Evolutionary conservation across 2,888 invertebrate genomes (phyloP), one percentile per base, ranked within the genome.

Genomic region (Hirtodrosophila confusa): DNA sequence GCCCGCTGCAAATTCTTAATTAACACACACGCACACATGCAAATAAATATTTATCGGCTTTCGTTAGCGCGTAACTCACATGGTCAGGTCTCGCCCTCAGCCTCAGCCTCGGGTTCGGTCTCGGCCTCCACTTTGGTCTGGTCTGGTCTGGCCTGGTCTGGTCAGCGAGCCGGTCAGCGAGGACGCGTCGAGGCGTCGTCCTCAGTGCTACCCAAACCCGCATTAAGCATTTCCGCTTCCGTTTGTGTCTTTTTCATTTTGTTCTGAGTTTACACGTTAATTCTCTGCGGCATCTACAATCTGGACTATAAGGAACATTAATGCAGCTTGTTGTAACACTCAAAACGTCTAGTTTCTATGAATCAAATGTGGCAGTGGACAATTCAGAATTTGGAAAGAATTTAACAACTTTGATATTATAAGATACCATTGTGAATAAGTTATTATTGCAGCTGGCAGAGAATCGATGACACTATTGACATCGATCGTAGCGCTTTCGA

Each of bases 31-130:
- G 54, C 45, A 57, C 43, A 50, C 70, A 69, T 82, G 69, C 75
- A 82, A 78, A 80, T 85, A 85, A 82, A 80, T 80, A 82, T 80
- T 85, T 80, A 82, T 82, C 82, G 86, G 80, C 69, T 69, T 76
- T 72, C 74, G 80, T 56, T 69, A 54, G 63, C 57, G 76, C 63
- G 78, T 71, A 75, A 70, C 75, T 70, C 69, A 67, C 63, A 63
- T 69, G 63, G 56, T 17, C 72, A 64, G 51, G 27, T 50, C 55
- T 51, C 44, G 31, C 11, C 35, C 43, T 63, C 36, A 48, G 33
- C 33, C 41, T 40, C 17, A 23, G 40, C 17, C 17, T 17, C 47
- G 39, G 39, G 39, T 31, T 23, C 23, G 33, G 37, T 23, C 37
- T 48, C 24, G 45, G 40, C 36, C 40, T 50, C 12, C 35, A 39